Base-by-base conservation (phyloP, 2,797 vertebrate species). In the Liparis tanakae region DNA sequence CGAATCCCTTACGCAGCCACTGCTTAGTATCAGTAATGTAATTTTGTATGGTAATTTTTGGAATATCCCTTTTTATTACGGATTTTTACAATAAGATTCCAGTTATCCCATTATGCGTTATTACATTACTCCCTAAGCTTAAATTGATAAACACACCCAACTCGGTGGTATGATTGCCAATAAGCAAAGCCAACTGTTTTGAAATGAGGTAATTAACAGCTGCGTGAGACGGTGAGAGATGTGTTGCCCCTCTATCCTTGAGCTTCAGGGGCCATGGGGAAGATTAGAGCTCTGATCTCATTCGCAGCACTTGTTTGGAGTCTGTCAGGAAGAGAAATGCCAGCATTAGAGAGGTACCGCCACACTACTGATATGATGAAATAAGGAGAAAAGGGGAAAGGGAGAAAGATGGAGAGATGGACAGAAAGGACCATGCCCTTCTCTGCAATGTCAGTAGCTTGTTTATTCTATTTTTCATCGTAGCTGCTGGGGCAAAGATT, bases 261-360 rank as follows among this genome's bases (percentile, higher is more conserved):
- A 95, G 95, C 95, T 95, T 93, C 94, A 92, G 95, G 96, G 96
- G 95, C 95, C 96, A 96, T 30, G 96, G 94, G 95, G 96, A 97
- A 97, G 96, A 98, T 97, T 96, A 97, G 96, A 96, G 96, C 96
- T 96, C 93, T 95, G 96, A 97, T 97, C 96, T 96, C 97, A 97
- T 97, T 97, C 96, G 96, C 96, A 96, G 96, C 96, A 97, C 96
- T 98, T 97, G 97, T 98, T 98, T 97, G 96, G 96, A 93, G 96
- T 96, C 97, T 97, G 97, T 97, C 97, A 98, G 96, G 96, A 98
- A 97, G 96, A 98, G 97, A 96, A 98, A 98, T 98, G 97, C 97
- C 96, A 96, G 96, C 96, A 97, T 98, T 97, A 98, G 96, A 96
- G 96, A 97, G 96, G 95, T 96, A 95, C 93, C 94, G 96, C 96